These are phyloP conservation scores for Nemotelus nigrinus DNA, from an alignment of 2,888 invertebrate genomes.

Conservation along the genomic window DNA sequence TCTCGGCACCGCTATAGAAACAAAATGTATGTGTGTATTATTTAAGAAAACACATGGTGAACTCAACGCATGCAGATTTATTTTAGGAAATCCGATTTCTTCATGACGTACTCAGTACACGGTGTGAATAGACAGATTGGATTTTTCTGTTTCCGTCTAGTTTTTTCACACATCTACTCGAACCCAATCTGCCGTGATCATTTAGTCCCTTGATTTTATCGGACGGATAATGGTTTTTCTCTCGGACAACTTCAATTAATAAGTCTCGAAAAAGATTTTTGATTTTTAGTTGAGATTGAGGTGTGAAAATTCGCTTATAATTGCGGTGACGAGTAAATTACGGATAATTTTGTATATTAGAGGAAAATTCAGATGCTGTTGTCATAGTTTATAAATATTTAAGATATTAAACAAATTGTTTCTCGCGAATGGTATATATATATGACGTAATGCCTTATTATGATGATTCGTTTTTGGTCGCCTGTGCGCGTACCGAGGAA, in stretches of 20 bases:
- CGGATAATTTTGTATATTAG: too few relatives aligned
- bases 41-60: conserved; percentile 37
- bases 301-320: too few relatives aligned
- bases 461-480: conserved; percentile 62
- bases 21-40: not conserved
- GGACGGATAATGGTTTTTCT: too few relatives aligned
- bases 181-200: too few relatives aligned
- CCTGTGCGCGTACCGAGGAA: conserved; percentile 60
- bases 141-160: not conserved
- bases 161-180: not conserved
- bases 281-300: too few relatives aligned
- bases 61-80: conserved; percentile 38
- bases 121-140: conserved; percentile 11
- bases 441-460: conserved; percentile 63
- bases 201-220: too few relatives aligned
- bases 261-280: too few relatives aligned
- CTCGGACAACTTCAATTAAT: too few relatives aligned
- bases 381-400: conserved; percentile 11
- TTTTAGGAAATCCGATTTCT: conserved; percentile 38
- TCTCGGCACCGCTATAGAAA: not conserved
- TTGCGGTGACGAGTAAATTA: too few relatives aligned
- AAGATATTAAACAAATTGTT: not conserved
- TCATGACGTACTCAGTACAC: conserved; percentile 15
- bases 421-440: not conserved
- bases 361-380: not conserved